Evolutionary conservation across 2,888 invertebrate species (phyloP).

Genomic region (Hyalella azteca): DNA sequence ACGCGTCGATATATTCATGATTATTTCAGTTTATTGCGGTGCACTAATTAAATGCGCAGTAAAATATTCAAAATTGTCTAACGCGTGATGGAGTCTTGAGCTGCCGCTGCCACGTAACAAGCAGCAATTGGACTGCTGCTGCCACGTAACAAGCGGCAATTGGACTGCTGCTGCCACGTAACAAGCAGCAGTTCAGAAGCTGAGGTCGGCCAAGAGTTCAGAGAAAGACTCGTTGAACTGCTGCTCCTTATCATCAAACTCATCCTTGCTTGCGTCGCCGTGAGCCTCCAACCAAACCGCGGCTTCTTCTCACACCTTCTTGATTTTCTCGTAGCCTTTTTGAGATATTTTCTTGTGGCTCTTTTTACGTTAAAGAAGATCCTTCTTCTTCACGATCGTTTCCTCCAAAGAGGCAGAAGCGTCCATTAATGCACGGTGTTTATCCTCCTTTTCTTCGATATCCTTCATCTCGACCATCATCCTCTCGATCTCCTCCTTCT

Average conservation of each 20-base stretch:
- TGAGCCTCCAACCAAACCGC: conserved; percentile 78
- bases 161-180: too few species aligned
- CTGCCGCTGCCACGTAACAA: too few species aligned
- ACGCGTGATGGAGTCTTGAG: too few species aligned
- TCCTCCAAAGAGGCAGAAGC: conserved; percentile 66
- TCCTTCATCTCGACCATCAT: conserved; percentile 69
- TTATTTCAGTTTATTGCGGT: too few species aligned
- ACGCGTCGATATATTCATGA: too few species aligned
- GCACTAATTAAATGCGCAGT: too few species aligned
- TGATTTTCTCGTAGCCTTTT: conserved; percentile 77
- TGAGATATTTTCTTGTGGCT: conserved; percentile 88
- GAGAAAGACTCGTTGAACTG: conserved; percentile 90
- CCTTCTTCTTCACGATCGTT: conserved; percentile 72
- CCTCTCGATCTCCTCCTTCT: conserved; percentile 71
- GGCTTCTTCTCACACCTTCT: conserved; percentile 87
- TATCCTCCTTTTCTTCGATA: conserved; percentile 66
- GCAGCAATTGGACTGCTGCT: too few species aligned
- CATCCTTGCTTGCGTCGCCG: conserved; percentile 89
- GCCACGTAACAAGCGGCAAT: too few species aligned
- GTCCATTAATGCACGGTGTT: conserved; percentile 65
- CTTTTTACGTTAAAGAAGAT: conserved; percentile 89
- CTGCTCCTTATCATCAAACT: conserved; percentile 93
- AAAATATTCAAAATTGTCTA: too few species aligned
- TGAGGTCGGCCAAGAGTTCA: conserved; percentile 89
- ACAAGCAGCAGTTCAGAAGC: too few species aligned